Base-by-base conservation (phyloP, 2,888 invertebrate genomes). In the Galeruca laticollis region DNA sequence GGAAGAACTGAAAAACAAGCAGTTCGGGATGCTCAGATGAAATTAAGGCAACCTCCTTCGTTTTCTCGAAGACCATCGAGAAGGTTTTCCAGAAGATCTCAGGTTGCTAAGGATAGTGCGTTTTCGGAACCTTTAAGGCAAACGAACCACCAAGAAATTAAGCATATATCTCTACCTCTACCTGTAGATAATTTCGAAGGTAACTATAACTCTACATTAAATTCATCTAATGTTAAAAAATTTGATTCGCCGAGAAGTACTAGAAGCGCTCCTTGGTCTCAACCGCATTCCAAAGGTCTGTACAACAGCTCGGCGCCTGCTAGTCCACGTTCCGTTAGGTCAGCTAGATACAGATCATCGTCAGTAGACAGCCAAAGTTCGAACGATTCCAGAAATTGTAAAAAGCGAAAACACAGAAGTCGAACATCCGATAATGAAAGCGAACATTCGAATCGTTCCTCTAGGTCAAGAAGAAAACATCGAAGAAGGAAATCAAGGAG, bases 361-460 rank as follows among this genome's bases (percentile, higher is more conserved):
- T 93, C 93, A 1, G 93, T 95, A 33, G 96, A 96, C 86, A 95
- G 95, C 80, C 95, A 95, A 86, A 95, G 95, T 84, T 95, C 95
- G 33, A 94, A 93, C 76, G 96, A 96, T 83, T 94, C 93, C 8
- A 88, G 93, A 74, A 91, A 92, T 13, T 93, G 93, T 83, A 89
- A 92, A 85, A 92, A 92, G 80, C 87, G 88, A 80, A 92, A 93
- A 84, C 94, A 95, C 83, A 90, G 94, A 47, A 94, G 94, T 79
- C 90, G 94, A 80, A 90, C 94, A 77, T 96, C 96, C 1, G 96
- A 96, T 83, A 95, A 95, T 76, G 96, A 96, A 85, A 96, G 96
- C 80, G 96, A 96, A 86, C 86, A 95, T 76, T 96, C 96, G 0
- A 91, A 95, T 71, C 92, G 94, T 51, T 96, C 95, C 8, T 93